Conservation (phyloP, 92 coral and sea anemone genomes). For the Porites rus region DNA sequence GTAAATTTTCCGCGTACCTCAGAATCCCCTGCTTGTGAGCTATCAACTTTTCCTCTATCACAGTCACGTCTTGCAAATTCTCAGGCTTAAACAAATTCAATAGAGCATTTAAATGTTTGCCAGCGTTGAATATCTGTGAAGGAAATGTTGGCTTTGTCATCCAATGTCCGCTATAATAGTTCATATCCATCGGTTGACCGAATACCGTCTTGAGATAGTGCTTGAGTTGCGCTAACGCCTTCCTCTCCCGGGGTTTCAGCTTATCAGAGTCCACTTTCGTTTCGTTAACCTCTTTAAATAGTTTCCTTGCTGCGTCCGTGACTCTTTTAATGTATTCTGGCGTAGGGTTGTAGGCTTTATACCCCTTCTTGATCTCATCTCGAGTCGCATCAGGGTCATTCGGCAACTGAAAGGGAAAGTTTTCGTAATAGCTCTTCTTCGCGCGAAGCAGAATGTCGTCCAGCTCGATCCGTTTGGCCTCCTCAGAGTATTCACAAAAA, state of each 20-base stretch:
- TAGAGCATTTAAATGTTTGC: slow-evolving; percentile 47
- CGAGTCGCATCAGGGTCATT: slow-evolving; percentile 62
- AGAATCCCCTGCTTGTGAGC: slow-evolving; percentile 58
- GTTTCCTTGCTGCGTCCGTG: slow-evolving; percentile 76
- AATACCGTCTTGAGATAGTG: slow-evolving; percentile 80
- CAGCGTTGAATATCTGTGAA: slow-evolving; percentile 66
- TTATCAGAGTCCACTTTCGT: slow-evolving; percentile 49
- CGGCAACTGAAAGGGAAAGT: slow-evolving; percentile 59
- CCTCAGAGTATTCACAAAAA: slow-evolving; percentile 70
- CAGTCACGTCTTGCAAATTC: slow-evolving; percentile 51
- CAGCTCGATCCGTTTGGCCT: slow-evolving; percentile 74
- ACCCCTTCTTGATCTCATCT: slow-evolving; percentile 47
- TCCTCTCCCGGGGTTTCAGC: slow-evolving; percentile 86
- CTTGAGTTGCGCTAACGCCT: slow-evolving; percentile 79
- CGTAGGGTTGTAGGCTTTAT: slow-evolving; percentile 79
- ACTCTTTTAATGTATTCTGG: slow-evolving; percentile 70
- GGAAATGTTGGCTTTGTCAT: slow-evolving; percentile 94
- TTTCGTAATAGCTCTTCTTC: slow-evolving; percentile 56
- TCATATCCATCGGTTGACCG: slow-evolving; percentile 86
- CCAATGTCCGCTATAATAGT: slow-evolving; percentile 95
- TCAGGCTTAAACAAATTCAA: slow-evolving; percentile 61
- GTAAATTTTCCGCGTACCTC: slow-evolving; percentile 85
- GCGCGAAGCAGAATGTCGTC: slow-evolving; percentile 68
- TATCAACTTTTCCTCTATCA: slow-evolving; percentile 55
- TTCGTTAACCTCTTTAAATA: slow-evolving; percentile 62